phyloP scores from a whole-genome alignment of 2,888 invertebrate species.

The Vesta saturnalis region DNA sequence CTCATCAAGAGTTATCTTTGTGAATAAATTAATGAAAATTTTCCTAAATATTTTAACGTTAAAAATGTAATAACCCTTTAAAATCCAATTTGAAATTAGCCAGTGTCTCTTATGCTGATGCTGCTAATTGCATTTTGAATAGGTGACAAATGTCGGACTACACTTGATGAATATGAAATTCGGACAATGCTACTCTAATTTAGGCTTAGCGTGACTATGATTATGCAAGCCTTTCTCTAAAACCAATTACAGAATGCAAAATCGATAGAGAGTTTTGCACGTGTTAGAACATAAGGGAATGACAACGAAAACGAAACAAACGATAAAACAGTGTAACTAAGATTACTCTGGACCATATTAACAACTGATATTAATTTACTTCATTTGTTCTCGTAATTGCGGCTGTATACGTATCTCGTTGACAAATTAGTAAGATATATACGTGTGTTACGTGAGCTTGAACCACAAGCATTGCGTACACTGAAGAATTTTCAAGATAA shows the following conservation, averaged over 20 bases:
- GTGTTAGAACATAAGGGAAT: not conserved
- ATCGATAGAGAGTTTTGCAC: slow-evolving; percentile 39
- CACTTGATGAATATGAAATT: slow-evolving; percentile 36
- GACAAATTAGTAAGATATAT: slow-evolving; percentile 41
- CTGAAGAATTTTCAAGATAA: not conserved
- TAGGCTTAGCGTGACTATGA: slow-evolving; percentile 43
- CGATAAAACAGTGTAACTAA: slow-evolving; percentile 46
- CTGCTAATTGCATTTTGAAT: slow-evolving; percentile 41
- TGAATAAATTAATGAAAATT: too few relatives aligned
- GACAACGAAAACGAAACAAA: slow-evolving; percentile 10
- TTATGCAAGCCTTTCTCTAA: slow-evolving; percentile 41
- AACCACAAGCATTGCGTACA: not conserved
- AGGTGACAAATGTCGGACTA: slow-evolving; percentile 30
- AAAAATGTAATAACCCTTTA: not conserved
- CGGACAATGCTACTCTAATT: slow-evolving; percentile 48
- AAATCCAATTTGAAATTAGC: slow-evolving; percentile 5
- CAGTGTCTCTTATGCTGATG: slow-evolving; percentile 18
- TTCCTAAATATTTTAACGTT: not conserved
- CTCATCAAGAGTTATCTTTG: too few relatives aligned
- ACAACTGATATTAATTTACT: slow-evolving; percentile 53
- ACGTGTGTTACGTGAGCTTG: slow-evolving; percentile 30
- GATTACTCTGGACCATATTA: slow-evolving; percentile 47
- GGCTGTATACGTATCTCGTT: slow-evolving; percentile 37
- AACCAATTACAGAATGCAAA: slow-evolving; percentile 43
- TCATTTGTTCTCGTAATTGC: slow-evolving; percentile 51